Conservation (phyloP, 2,797 vertebrate species). For the Squalus acanthias region DNA sequence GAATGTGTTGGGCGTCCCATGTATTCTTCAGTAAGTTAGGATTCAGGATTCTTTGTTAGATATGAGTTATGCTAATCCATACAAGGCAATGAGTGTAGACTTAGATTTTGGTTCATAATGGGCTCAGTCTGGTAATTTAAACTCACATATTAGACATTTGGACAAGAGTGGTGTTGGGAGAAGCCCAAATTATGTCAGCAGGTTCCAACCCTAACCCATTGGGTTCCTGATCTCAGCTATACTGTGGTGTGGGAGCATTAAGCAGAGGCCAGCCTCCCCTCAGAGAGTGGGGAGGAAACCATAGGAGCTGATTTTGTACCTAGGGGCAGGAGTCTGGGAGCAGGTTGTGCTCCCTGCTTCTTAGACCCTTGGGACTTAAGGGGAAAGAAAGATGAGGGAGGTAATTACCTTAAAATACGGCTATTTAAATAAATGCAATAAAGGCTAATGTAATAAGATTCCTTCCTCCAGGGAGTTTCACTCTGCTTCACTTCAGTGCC, state of each 20-base stretch:
- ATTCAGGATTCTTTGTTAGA: not conserved
- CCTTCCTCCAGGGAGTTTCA: not conserved
- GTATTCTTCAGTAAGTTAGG: not conserved
- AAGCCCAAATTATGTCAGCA: not conserved
- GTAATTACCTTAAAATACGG: not conserved
- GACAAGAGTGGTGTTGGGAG: too few species aligned
- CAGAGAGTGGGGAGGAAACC: not conserved
- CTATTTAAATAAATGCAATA: not conserved
- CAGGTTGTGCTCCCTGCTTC: not conserved
- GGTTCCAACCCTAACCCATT: not conserved
- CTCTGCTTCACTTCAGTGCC: conserved; percentile 2
- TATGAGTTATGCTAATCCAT: not conserved
- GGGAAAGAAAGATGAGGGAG: not conserved
- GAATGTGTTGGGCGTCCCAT: not conserved
- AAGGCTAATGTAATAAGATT: conserved; percentile 11
- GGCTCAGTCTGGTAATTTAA: not conserved
- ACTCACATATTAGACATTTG: not conserved
- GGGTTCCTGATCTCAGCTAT: not conserved
- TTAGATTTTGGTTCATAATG: not conserved
- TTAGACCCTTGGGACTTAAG: not conserved
- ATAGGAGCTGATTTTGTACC: not conserved
- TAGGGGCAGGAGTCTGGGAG: not conserved
- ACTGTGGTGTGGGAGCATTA: not conserved
- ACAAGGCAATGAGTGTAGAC: not conserved
- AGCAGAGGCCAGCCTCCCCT: not conserved